phyloP scores from a whole-genome alignment of 2,113 vertebrate species.

The Atractosteus spatula region DNA sequence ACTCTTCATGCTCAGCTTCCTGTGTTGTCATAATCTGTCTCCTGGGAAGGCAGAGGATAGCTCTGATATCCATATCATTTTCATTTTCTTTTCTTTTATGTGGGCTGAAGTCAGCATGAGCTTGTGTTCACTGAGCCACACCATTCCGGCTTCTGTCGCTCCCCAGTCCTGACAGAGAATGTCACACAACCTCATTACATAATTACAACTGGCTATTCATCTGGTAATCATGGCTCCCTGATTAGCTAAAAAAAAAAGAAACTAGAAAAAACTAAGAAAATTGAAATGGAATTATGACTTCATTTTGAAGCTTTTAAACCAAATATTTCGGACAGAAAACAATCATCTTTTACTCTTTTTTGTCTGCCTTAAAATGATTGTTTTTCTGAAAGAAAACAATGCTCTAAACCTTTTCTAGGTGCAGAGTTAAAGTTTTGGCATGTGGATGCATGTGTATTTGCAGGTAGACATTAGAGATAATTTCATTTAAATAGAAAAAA shows the following conservation, averaged over 20 bases:
- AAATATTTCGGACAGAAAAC: not conserved
- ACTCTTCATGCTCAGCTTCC: conserved; percentile 42
- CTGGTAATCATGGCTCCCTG: conserved; percentile 7
- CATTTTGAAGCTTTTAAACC: conserved; percentile 26
- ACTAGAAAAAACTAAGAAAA: conserved; percentile 8
- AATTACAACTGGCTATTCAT: conserved; percentile 23
- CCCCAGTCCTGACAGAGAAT: conserved; percentile 24
- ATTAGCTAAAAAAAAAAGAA: conserved; percentile 8
- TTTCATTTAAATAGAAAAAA: too few species aligned
- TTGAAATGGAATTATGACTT: conserved; percentile 3
- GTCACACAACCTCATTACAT: conserved; percentile 29
- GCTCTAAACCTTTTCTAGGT: too few species aligned
- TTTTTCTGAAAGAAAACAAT: not conserved
- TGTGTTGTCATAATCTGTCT: conserved; percentile 25
- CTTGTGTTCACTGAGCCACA: conserved; percentile 21
- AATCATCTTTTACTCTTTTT: not conserved
- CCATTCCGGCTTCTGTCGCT: conserved; percentile 14
- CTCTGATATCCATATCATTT: conserved; percentile 24
- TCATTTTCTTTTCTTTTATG: conserved; percentile 16
- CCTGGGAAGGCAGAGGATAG: conserved; percentile 26
- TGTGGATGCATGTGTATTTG: too few species aligned
- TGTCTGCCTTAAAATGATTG: not conserved
- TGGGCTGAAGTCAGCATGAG: conserved; percentile 30
- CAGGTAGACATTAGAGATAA: too few species aligned
- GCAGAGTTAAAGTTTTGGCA: too few species aligned